phyloP scores from a whole-genome alignment of 2,888 invertebrate genomes.

The Liposcelis brunnea region DNA sequence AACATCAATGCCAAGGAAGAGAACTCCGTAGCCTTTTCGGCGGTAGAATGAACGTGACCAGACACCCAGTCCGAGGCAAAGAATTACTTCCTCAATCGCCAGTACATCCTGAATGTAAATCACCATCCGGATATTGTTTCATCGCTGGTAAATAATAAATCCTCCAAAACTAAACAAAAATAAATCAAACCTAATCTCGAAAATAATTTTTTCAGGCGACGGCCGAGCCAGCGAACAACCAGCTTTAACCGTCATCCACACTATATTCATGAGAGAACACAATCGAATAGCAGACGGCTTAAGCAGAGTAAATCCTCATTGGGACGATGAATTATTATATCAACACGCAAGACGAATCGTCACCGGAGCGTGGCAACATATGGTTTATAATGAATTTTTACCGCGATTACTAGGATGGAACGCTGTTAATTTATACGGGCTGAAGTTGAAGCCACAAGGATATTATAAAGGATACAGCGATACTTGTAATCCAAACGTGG shows the following conservation, averaged over 20 bases:
- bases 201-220: conserved; percentile 38
- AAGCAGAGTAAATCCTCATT: conserved; percentile 67
- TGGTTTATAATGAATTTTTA: conserved; percentile 76
- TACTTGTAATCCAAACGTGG: conserved; percentile 72
- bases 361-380: conserved; percentile 61
- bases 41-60: conserved; percentile 66
- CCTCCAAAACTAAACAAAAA: not conserved
- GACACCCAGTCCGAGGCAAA: conserved; percentile 50
- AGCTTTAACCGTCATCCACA: conserved; percentile 73
- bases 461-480: conserved; percentile 82
- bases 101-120: conserved; percentile 73
- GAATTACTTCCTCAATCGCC: conserved; percentile 64
- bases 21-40: conserved; percentile 54
- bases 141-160: conserved; percentile 44
- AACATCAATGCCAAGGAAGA: conserved; percentile 62
- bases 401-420: conserved; percentile 83
- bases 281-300: conserved; percentile 69
- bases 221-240: conserved; percentile 87
- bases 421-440: conserved; percentile 69
- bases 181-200: not conserved
- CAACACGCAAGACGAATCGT: conserved; percentile 62
- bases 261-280: conserved; percentile 76
- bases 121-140: conserved; percentile 70
- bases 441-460: conserved; percentile 64
- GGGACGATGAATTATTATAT: conserved; percentile 74